Evolutionary conservation across 2,888 invertebrate genomes (phyloP), one percentile per base, ranked within the genome.

Genomic region (Escarpia spicata): DNA sequence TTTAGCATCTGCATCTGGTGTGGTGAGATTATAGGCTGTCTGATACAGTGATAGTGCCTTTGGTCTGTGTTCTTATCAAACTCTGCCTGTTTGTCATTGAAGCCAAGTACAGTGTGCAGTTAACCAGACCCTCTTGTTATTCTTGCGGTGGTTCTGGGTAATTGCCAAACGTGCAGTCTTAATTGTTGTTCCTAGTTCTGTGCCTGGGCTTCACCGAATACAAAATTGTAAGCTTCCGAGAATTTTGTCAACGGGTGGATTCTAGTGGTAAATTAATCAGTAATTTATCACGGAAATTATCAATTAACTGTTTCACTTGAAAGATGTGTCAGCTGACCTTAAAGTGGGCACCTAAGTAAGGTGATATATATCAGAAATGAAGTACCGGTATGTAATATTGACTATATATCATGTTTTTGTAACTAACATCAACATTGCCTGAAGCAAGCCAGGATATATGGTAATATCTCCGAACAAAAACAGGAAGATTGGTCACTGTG

Each of bases 61-160:
- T 75, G n/a, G 75, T n/a, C 26, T 75, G 75, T 75, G 75, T 75
- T 75, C 19, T 75, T 75, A 75, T 75, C 75, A 75, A 75, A 75
- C 75, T n/a, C 75, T 75, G 75, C 75, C 19, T 75, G 75, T 75
- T 75, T 75, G 75, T 75, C 75, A 75, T 75, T 19, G 75, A 75
- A 0, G n/a, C 75, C 19, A 52, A 52, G 75, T 26, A 26, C 75
- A 75, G 26, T 75, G 75, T 75, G 19, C 75, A 75, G 75, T 26
- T 75, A 75, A n/a, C 75, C 75, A 75, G n/a, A 26, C 26, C 75
- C 75, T 26, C 6, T 3, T 75, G 75, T 75, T 75, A n/a, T 75
- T 75, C 75, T 75, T 75, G 75, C n/a, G 75, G 19, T 75, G 75
- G n/a, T 75, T 75, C 26, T 75, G 75, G 75, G 75, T 75, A 26